Evolutionary conservation across 2,888 invertebrate species (phyloP), one percentile per base, ranked within the genome.

Genomic region (Cyaniris semiargus): DNA sequence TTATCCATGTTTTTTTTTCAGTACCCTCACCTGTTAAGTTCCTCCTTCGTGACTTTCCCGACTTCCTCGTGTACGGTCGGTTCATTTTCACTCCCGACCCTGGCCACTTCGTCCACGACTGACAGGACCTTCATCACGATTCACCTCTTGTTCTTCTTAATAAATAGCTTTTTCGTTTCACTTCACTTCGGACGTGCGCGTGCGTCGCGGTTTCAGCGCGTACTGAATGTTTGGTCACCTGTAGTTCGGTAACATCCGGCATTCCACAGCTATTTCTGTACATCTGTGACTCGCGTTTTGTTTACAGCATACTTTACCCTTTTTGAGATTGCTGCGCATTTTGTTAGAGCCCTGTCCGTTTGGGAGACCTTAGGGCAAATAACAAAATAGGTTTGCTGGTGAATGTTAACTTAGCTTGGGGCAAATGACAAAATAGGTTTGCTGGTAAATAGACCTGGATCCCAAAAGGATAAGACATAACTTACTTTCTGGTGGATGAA

Each of bases 221-320:
- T 78, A 82, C 82, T 82, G 82, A 79, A 75, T 79, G 78, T 80
- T 81, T 80, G 81, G 82, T 80, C 80, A 81, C 81, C 81, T 81
- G 81, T 79, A 78, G 79, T 79, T 77, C 84, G 88, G 88, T 90
- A 90, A 91, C 88, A 92, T 93, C 93, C 92, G 93, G 92, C 93
- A 93, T 93, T 93, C 93, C 93, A 86, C 79, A 81, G 88, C 87
- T 93, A 92, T 93, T 93, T 89, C 88, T 81, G 86, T 83, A 83
- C 82, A 79, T 84, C 82, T 82, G 87, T 87, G 90, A 91, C 89
- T 88, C 87, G 86, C 86, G 87, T 86, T 91, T 92, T 93, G 91
- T 92, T 92, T 92, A 92, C 90, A 80, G 78, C 76, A 80, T 71
- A 60, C 79, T 79, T 78, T 81, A 77, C 80, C 82, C 81, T 79